Conservation (phyloP, 2,797 vertebrate species). For the Rhinoraja longicauda region DNA sequence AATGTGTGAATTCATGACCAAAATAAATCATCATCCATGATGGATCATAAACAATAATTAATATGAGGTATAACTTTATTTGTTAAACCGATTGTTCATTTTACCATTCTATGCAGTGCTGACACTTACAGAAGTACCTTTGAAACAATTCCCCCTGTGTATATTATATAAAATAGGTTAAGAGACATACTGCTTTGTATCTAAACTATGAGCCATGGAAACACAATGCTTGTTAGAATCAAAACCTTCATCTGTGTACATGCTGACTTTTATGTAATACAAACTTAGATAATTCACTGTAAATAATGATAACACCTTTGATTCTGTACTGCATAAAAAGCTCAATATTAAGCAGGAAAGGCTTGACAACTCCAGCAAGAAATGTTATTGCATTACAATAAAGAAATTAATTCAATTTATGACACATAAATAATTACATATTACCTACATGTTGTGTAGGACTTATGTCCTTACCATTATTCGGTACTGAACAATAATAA, state of each 20-base stretch:
- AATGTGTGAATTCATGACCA: not conserved
- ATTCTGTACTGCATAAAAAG: not conserved
- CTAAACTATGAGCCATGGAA: not conserved
- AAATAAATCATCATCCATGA: not conserved
- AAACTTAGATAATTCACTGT: constrained; percentile 7
- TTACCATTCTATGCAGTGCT: not conserved
- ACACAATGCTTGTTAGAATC: not conserved
- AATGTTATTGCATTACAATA: not conserved
- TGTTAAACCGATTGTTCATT: not conserved
- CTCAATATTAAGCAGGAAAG: not conserved
- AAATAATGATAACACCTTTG: not conserved
- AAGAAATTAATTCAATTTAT: not conserved
- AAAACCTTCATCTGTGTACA: not conserved
- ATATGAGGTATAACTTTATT: not conserved
- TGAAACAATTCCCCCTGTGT: not conserved
- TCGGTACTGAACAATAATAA: not conserved
- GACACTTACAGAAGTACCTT: not conserved
- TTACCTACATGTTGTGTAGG: not conserved
- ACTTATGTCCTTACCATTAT: not conserved
- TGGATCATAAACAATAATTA: not conserved
- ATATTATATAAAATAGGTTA: not conserved
- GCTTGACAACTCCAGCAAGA: not conserved
- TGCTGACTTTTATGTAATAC: not conserved
- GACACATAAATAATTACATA: constrained; percentile 6
- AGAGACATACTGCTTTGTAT: not conserved